Conservation (phyloP, 2,113 vertebrate species). For the Mesitornis unicolor region DNA sequence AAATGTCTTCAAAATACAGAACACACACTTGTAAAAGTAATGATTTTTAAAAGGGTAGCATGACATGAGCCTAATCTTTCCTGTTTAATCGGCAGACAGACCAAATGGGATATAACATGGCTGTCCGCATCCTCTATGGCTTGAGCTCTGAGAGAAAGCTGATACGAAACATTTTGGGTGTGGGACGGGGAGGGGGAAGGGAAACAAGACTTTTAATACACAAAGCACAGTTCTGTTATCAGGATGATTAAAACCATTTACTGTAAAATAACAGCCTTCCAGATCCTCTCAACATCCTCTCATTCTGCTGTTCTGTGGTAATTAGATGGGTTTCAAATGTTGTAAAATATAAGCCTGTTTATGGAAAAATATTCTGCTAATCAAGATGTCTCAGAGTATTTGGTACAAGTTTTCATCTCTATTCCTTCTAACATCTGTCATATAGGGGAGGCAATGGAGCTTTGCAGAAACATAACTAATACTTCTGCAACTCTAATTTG, state of each 20-base stretch:
- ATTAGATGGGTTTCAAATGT: conserved; percentile 25
- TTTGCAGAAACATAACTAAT: background rate
- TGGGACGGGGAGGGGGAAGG: no score
- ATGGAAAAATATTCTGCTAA: background rate
- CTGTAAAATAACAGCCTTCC: conserved; percentile 24
- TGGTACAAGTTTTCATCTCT: background rate
- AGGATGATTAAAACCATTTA: conserved; percentile 26
- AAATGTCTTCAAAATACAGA: background rate
- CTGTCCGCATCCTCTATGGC: background rate
- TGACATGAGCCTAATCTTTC: background rate
- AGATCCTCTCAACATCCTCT: conserved; percentile 25
- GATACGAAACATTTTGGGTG: background rate
- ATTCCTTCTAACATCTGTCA: background rate
- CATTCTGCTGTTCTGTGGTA: background rate
- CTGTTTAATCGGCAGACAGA: background rate
- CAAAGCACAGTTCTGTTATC: conserved; percentile 1
- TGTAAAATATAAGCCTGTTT: background rate
- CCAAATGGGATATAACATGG: background rate
- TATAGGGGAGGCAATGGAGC: background rate
- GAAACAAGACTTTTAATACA: background rate
- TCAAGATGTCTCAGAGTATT: background rate
- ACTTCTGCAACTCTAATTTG: background rate
- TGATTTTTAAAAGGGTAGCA: background rate
- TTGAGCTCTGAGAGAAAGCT: background rate
- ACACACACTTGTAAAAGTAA: background rate